phyloP scores from a whole-genome alignment of 2,113 vertebrate genomes.

The Cyphomyrus plagiostoma region DNA sequence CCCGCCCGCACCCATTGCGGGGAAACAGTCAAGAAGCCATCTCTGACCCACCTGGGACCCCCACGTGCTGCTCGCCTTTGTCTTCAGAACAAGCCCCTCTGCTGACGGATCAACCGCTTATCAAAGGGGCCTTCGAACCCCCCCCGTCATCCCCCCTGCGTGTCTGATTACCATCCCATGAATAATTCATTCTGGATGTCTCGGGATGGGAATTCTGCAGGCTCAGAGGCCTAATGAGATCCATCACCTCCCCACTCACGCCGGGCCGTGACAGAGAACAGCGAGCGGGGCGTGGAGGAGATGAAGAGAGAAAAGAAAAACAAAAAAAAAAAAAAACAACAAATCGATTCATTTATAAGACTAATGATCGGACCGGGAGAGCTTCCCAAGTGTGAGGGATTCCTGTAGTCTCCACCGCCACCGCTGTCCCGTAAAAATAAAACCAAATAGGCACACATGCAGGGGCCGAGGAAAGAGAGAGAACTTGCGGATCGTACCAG shows the following conservation, averaged over 20 bases:
- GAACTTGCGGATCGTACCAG: background rate
- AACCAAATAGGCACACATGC: background rate
- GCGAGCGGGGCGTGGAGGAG: background rate
- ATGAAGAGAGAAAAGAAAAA: background rate
- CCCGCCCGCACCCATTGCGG: background rate
- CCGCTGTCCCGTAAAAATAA: background rate
- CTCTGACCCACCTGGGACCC: slow-evolving; percentile 40
- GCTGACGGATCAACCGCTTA: slow-evolving; percentile 32
- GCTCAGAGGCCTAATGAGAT: slow-evolving; percentile 31
- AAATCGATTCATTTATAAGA: slow-evolving; percentile 4
- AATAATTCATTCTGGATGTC: slow-evolving; percentile 35
- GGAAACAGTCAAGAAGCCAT: background rate
- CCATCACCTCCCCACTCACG: slow-evolving; percentile 30
- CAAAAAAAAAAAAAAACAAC: background rate
- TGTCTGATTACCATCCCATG: slow-evolving; percentile 39
- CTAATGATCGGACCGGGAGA: background rate
- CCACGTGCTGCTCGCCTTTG: slow-evolving; percentile 37
- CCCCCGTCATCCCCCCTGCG: slow-evolving; percentile 27
- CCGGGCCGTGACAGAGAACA: slow-evolving; percentile 1
- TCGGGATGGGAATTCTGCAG: slow-evolving; percentile 7
- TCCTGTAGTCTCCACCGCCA: background rate
- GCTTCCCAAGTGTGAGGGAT: background rate
- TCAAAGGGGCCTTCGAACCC: slow-evolving; percentile 41
- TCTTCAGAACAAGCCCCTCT: slow-evolving; percentile 21
- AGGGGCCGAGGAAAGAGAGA: background rate